A percentile compares a stretch with the other conserved stretches of the same genome.
phyloP scores from a whole-genome alignment of 2,797 vertebrate species.

The Varecia variegata region DNA sequence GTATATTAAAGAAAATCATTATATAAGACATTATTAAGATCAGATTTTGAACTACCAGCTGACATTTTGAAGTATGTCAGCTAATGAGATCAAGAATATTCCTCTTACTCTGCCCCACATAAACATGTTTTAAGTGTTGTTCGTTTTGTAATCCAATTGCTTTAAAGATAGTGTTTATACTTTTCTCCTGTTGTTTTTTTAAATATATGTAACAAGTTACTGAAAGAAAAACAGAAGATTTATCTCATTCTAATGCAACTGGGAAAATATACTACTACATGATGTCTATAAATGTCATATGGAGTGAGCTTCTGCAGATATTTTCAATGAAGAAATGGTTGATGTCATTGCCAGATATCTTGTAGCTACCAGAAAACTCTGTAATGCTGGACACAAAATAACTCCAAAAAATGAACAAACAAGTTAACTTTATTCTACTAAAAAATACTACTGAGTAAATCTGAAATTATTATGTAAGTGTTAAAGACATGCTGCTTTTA shows the following conservation, averaged over 20 bases:
- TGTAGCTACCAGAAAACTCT: constrained; percentile 35
- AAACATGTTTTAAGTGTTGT: not conserved
- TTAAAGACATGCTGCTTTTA: constrained; percentile 35
- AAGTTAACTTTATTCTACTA: constrained; percentile 20
- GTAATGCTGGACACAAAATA: constrained; percentile 33
- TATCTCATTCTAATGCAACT: constrained; percentile 21
- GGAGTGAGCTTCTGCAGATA: constrained; percentile 32
- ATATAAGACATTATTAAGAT: not conserved
- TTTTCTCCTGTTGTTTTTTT: not conserved
- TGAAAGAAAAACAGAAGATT: constrained; percentile 44
- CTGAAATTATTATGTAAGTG: constrained; percentile 15
- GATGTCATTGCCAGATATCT: not conserved
- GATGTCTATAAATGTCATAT: not conserved
- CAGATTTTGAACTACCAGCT: not conserved
- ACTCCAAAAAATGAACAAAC: constrained; percentile 21
- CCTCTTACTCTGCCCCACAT: not conserved
- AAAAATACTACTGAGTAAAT: constrained; percentile 25
- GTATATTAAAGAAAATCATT: not conserved
- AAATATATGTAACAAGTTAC: not conserved
- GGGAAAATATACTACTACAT: constrained; percentile 26
- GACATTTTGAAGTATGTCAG: not conserved
- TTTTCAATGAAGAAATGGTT: not conserved
- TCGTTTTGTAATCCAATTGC: not conserved
- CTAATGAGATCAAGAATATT: constrained; percentile 8
- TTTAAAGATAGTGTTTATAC: not conserved